A percentile compares a stretch with the other conserved stretches of the same genome.
Evolutionary conservation across 1,140 invertebrate genomes (phyloP).

Genomic region (Drosophila lacteicornis): DNA sequence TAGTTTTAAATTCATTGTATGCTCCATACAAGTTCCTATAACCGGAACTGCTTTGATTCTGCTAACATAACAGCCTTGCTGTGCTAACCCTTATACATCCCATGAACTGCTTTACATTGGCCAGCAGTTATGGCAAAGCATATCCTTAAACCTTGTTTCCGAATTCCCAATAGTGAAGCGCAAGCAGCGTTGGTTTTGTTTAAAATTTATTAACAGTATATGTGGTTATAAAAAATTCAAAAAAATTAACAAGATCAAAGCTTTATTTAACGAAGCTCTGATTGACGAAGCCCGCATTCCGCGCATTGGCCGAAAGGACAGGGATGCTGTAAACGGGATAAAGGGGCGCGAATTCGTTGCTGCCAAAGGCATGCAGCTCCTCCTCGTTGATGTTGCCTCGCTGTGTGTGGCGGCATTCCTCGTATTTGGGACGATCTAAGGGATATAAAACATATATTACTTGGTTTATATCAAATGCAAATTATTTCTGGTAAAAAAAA

Average conservation of each 20-base stretch:
- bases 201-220: not conserved
- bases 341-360: slow-evolving; percentile 73
- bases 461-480: not conserved
- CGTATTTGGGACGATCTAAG: slow-evolving; percentile 65
- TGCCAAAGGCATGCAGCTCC: slow-evolving; percentile 70
- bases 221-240: not conserved
- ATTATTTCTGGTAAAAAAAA: no score
- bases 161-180: no score
- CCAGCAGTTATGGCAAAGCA: not conserved
- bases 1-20: not conserved
- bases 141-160: not conserved
- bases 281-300: slow-evolving; percentile 58
- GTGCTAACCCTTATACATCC: no score
- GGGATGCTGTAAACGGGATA: slow-evolving; percentile 80
- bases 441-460: not conserved
- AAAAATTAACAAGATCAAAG: not conserved
- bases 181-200: not conserved
- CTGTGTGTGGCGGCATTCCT: slow-evolving; percentile 64
- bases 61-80: no score
- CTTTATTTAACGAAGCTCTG: slow-evolving; percentile 62
- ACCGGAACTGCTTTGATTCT: not conserved
- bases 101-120: no score
- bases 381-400: slow-evolving; percentile 80
- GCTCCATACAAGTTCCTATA: not conserved
- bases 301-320: slow-evolving; percentile 29